Evolutionary conservation across 2,888 invertebrate species (phyloP), one percentile per base, ranked within the genome.

Genomic region (Tiphia femorata): DNA sequence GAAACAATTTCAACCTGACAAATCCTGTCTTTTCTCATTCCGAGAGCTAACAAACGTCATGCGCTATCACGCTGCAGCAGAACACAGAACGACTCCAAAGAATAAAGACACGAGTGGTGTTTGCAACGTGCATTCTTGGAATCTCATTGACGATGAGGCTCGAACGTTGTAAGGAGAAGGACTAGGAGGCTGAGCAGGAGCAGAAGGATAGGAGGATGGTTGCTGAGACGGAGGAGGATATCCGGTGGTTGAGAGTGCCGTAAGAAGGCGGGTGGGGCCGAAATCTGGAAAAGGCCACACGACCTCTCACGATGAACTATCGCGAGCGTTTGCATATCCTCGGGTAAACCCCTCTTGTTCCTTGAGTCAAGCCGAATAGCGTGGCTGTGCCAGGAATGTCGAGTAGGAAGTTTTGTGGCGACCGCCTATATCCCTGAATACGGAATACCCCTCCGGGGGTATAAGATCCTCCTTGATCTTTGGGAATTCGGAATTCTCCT

Each of bases 311-410:
- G 42, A 48, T 51, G 61, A 70, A 55, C 59, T 65, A 65, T 69
- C 67, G 56, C 54, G 37, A 47, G 61, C 66, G 68, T 70, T 70
- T 65, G 67, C 67, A 67, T 72, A 67, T 67, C 60, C 65, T 64
- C 60, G 64, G 58, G 62, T 69, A 68, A 74, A 68, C 63, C n/a
- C 67, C 61, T 55, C 46, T 50, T 49, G 58, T 54, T 58, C 47
- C 58, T 69, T 38, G 60, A 65, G 61, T 61, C 49, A 49, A 57
- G 53, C 46, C 58, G 72, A 68, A 70, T 70, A 71, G 65, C 61
- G 59, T 57, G 72, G 72, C 72, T 73, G 67, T 65, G 73, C 73
- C 66, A 72, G 70, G 76, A 78, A 78, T 76, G 70, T 61, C 68
- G 73, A 72, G 71, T 60, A 72, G 72, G 62, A 73, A 77, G 72